Conservation (phyloP, 2,113 vertebrate genomes). For the Cercocebus atys region DNA sequence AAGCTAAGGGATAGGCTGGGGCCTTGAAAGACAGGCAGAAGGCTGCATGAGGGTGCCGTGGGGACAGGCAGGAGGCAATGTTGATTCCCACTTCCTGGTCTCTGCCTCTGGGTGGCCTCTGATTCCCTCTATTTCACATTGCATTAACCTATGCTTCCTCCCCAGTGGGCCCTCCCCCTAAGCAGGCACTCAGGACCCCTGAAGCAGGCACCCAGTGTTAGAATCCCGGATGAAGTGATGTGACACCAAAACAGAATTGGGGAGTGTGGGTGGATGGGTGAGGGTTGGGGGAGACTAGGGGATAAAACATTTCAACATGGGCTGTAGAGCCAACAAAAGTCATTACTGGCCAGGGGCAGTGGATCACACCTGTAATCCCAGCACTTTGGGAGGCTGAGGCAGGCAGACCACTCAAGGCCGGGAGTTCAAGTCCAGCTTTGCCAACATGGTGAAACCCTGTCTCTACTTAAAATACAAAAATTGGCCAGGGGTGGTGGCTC, state of each 20-base stretch:
- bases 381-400: too few relatives aligned
- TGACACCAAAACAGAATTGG: background rate
- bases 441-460: too few relatives aligned
- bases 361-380: too few relatives aligned
- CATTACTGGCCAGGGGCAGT: too few relatives aligned
- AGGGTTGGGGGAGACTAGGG: background rate
- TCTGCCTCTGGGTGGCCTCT: background rate
- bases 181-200: too few relatives aligned
- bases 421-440: too few relatives aligned
- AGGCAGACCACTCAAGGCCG: too few relatives aligned
- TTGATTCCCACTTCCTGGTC: background rate
- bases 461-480: too few relatives aligned
- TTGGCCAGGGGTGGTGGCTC: too few relatives aligned
- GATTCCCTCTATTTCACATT: background rate
- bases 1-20: background rate
- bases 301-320: background rate
- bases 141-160: background rate
- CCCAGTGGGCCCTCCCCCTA: background rate
- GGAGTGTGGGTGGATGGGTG: background rate
- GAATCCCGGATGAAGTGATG: background rate
- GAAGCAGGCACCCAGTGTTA: background rate
- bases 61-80: background rate
- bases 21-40: background rate
- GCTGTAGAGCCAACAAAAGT: background rate
- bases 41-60: accelerated